Conservation (phyloP, 1,140 invertebrate species). For the Drosophila tsacasi region DNA sequence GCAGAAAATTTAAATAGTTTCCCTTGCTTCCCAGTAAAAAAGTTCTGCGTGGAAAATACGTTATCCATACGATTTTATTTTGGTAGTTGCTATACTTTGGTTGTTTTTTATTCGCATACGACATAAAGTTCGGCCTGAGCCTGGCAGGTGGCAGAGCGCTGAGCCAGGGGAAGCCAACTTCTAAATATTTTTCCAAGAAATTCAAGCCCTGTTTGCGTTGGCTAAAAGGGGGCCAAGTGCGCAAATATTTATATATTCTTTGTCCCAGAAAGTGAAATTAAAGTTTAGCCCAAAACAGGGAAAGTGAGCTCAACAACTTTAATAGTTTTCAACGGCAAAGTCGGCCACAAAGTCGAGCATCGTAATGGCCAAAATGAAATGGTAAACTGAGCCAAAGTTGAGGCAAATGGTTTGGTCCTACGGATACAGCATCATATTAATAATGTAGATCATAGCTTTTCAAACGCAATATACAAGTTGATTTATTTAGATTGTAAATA, state of each 20-base stretch:
- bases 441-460: not conserved
- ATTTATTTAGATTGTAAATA: not conserved
- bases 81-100: not conserved
- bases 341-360: conserved; percentile 28
- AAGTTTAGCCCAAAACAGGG: conserved; percentile 56
- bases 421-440: not conserved
- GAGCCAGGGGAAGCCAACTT: conserved; percentile 4
- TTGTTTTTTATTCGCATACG: conserved; percentile 36
- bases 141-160: conserved; percentile 45
- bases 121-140: conserved; percentile 53
- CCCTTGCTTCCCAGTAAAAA: conserved; percentile 35
- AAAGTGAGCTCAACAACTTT: conserved; percentile 62
- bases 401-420: conserved; percentile 5
- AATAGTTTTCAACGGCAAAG: conserved; percentile 71
- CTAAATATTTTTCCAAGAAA: conserved; percentile 59
- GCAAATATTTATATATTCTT: conserved; percentile 47
- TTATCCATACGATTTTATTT: conserved; percentile 42
- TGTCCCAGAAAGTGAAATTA: conserved; percentile 66
- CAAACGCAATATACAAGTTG: not conserved
- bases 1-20: conserved; percentile 71
- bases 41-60: conserved; percentile 19
- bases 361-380: conserved; percentile 41
- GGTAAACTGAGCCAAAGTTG: conserved; percentile 26
- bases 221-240: conserved; percentile 25
- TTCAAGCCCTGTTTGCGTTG: conserved; percentile 41